Evolutionary conservation across 1,140 invertebrate species (phyloP), one percentile per base, ranked within the genome.

Genomic region (Campoletis sonorensis): DNA sequence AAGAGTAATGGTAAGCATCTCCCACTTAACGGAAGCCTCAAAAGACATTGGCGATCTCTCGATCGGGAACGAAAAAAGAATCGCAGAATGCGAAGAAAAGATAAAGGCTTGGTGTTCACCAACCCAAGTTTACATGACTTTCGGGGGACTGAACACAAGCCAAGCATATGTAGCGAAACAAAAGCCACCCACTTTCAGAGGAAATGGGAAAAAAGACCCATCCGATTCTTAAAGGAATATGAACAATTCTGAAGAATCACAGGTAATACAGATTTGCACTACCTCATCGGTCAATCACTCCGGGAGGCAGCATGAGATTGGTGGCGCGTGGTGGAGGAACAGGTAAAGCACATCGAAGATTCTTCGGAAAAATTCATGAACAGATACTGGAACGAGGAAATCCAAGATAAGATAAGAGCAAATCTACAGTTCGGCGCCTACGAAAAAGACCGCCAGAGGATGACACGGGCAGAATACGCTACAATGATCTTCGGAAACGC

Each of bases 341-440:
- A 76, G 1, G 37, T 61, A n/a, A 13, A 76, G 11, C 23, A 4
- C 30, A 5, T 76, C 13, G 51, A 58, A 18, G 16, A 58, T 23
- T 76, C 61, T 18, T 2, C 10, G n/a, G 18, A 18, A 2, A 30
- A 58, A 18, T 76, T 76, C 30, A 33, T 7, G 23, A 2, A 15
- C 4, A 45, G 45, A 54, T 76, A 76, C 11, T 76, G 73, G 73
- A 76, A 58, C 8, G n/a, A 61, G 13, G 73, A 58, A 7, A 26
- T 76, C 0, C 73, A 76, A 16, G 45, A 54, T 18, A 76, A 76
- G 40, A 45, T 75, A 16, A 23, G 21, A 13, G 7, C 7, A 33
- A 58, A 61, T n/a, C 13, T 76, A 4, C 27, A 76, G 23, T 77
- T 77, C 27, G 75, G 75, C 21, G 30, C 15, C 0, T 76, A 76